Percentiles rank a stretch among this genome's conserved stretches.
Evolutionary conservation across 2,888 invertebrate genomes (phyloP).

Genomic region (Caenorhabditis parvicauda): DNA sequence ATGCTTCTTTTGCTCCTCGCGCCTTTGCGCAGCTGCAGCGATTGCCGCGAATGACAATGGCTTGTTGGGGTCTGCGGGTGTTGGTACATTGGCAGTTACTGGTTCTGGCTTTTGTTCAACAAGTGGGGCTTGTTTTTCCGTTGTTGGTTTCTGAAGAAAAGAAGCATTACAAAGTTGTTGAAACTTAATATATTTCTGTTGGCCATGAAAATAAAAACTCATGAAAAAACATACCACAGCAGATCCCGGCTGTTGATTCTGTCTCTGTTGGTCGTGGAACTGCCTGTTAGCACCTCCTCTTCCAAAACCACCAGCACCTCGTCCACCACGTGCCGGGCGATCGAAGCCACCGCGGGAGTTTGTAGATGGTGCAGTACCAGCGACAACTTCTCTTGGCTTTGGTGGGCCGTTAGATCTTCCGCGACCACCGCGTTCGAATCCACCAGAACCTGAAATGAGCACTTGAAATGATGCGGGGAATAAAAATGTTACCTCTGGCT

Average conservation of each 20-base stretch:
- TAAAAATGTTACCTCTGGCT: neutral
- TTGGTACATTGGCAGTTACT: conserved; percentile 24
- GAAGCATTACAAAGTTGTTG: conserved; percentile 8
- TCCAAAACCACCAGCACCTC: conserved; percentile 23
- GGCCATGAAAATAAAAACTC: neutral
- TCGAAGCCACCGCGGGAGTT: conserved; percentile 22
- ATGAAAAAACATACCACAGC: conserved; percentile 20
- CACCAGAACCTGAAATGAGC: conserved; percentile 11
- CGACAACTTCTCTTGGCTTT: conserved; percentile 4
- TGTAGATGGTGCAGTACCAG: neutral
- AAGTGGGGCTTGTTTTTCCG: conserved; percentile 18
- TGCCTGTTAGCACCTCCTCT: conserved; percentile 32
- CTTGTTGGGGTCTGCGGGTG: conserved; percentile 19
- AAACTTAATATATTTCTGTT: neutral
- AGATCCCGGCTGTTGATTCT: conserved; percentile 15
- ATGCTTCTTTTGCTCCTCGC: conserved; percentile 28
- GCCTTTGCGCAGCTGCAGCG: conserved; percentile 35
- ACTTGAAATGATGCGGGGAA: conserved; percentile 12
- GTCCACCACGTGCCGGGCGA: conserved; percentile 21
- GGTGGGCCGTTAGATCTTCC: conserved; percentile 25
- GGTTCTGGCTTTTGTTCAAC: conserved; percentile 25
- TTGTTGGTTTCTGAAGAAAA: conserved; percentile 16
- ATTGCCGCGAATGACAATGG: conserved; percentile 44
- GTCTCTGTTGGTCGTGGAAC: conserved; percentile 15
- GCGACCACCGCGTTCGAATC: conserved; percentile 26